phyloP scores from a whole-genome alignment of 2,888 invertebrate genomes.

The Metallyticus violacea region DNA sequence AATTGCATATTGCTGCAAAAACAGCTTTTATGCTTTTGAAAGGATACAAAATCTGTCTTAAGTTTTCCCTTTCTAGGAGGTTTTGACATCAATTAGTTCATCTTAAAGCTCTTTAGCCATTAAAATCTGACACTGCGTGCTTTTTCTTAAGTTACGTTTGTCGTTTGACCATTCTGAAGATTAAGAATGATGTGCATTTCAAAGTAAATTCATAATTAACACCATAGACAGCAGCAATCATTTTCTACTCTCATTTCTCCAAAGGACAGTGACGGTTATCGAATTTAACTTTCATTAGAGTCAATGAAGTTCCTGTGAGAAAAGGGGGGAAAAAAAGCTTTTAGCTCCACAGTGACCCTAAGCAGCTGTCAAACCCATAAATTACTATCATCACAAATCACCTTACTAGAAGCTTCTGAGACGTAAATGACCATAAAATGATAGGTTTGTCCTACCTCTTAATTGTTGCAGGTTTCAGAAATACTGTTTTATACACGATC shows the following conservation, averaged over 20 bases:
- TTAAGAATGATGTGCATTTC: no score
- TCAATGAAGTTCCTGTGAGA: not conserved
- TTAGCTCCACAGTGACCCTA: not conserved
- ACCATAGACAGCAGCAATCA: not conserved
- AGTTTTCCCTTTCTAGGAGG: no score
- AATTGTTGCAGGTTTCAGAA: no score
- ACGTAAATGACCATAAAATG: no score
- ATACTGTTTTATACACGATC: no score
- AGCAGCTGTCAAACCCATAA: not conserved
- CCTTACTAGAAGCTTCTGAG: no score
- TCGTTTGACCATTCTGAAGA: not conserved
- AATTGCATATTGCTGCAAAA: no score
- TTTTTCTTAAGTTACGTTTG: not conserved
- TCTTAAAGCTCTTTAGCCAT: no score
- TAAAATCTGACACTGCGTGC: not conserved
- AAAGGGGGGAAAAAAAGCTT: not conserved
- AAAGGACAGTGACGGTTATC: not conserved
- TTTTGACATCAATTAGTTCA: no score
- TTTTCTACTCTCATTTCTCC: not conserved
- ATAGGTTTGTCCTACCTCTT: no score
- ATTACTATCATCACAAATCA: not conserved
- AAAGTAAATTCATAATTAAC: not conserved
- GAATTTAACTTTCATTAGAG: not conserved
- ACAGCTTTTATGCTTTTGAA: no score
- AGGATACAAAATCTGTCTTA: no score